Evolutionary conservation across 2,113 vertebrate species (phyloP).

Genomic region (Mugil cephalus): DNA sequence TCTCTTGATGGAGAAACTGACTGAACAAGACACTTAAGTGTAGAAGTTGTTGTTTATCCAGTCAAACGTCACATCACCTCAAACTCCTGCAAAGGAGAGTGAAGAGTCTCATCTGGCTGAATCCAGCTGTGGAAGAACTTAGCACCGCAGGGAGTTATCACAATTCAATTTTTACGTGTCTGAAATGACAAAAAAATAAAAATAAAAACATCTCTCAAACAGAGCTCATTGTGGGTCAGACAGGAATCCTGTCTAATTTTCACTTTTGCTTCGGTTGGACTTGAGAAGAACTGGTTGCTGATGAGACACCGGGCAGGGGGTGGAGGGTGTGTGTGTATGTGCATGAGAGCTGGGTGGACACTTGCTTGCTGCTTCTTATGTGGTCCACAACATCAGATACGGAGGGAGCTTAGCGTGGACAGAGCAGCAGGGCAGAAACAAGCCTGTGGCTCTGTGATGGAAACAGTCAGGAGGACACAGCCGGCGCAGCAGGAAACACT

Average conservation of each 20-base stretch:
- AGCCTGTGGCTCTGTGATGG: constrained; percentile 76
- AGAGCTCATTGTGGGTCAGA: not conserved
- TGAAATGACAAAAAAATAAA: constrained; percentile 38
- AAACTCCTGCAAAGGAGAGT: not conserved
- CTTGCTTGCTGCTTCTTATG: not conserved
- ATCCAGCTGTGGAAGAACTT: not conserved
- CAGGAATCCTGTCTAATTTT: constrained; percentile 27
- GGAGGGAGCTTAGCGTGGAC: constrained; percentile 50
- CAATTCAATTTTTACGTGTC: constrained; percentile 14
- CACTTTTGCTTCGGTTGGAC: constrained; percentile 10
- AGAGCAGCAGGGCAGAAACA: constrained; percentile 70
- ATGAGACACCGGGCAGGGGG: constrained; percentile 2
- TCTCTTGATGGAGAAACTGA: constrained; percentile 1
- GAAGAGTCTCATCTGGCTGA: constrained; percentile 1
- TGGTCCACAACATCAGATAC: constrained; percentile 42
- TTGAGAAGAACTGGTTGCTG: constrained; percentile 37
- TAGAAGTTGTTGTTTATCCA: not conserved
- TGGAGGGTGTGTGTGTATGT: not conserved
- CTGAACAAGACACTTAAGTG: not conserved
- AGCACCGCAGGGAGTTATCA: constrained; percentile 2
- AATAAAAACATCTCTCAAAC: not conserved
- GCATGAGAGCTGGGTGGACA: not conserved
- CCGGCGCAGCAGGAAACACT: constrained; percentile 52
- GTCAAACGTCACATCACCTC: not conserved
- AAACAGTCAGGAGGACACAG: constrained; percentile 72